phyloP scores from a whole-genome alignment of 2,113 vertebrate genomes.

The Cephalopholis sonnerati region DNA sequence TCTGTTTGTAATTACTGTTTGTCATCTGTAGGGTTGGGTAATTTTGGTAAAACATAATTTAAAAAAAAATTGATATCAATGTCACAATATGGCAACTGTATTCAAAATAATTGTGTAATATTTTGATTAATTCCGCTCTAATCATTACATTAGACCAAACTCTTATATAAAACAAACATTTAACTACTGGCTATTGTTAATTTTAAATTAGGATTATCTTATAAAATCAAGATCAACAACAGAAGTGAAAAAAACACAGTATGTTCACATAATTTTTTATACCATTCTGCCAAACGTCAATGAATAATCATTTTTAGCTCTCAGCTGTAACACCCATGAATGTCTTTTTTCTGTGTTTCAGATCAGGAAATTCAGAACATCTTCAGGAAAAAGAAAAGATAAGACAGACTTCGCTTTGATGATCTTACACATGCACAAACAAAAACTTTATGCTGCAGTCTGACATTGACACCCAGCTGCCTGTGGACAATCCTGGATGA shows the following conservation, averaged over 20 bases:
- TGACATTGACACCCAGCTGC: not conserved
- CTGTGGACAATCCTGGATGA: not conserved
- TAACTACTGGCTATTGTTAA: not conserved
- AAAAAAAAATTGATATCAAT: not conserved
- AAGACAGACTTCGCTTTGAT: constrained; percentile 70
- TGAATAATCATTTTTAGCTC: not conserved
- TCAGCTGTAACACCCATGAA: not conserved
- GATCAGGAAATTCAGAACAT: constrained; percentile 12
- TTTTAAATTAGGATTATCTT: not conserved
- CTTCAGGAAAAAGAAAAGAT: not conserved
- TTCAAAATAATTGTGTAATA: not conserved
- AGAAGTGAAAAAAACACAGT: not conserved
- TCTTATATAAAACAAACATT: not conserved
- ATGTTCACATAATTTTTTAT: not conserved
- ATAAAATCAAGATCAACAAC: not conserved
- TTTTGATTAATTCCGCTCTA: not conserved
- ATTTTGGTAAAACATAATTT: too few relatives aligned
- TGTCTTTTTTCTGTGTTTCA: constrained; percentile 52
- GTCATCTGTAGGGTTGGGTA: not conserved
- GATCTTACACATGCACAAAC: not conserved
- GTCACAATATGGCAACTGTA: not conserved
- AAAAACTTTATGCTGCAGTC: too few relatives aligned
- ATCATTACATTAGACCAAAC: not conserved
- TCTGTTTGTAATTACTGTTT: not conserved
- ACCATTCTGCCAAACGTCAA: not conserved